Conservation (phyloP, 2,888 invertebrate genomes). For the Drosophila anceps region DNA sequence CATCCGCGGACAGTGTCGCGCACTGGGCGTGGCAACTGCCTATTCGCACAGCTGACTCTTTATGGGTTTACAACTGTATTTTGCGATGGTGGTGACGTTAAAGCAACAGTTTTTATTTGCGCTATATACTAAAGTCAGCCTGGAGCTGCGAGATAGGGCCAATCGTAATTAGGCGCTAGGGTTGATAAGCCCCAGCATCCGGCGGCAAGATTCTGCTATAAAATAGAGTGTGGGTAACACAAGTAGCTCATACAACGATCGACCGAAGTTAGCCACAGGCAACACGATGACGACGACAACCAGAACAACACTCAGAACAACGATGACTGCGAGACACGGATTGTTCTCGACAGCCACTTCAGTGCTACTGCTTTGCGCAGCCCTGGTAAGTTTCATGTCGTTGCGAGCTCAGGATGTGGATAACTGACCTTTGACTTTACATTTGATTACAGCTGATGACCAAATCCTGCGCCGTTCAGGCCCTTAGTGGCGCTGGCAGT, state of each 20-base stretch:
- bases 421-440: slow-evolving; percentile 27
- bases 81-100: slow-evolving; percentile 57
- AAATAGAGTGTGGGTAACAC: slow-evolving; percentile 42
- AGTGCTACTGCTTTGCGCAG: slow-evolving; percentile 57
- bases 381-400: slow-evolving; percentile 58
- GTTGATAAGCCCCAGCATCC: slow-evolving; percentile 73
- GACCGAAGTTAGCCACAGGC: slow-evolving; percentile 78
- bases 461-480: slow-evolving; percentile 63
- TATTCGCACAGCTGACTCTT: slow-evolving; percentile 49
- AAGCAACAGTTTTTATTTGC: slow-evolving; percentile 56
- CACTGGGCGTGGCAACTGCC: slow-evolving; percentile 31
- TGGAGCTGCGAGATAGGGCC: slow-evolving; percentile 44
- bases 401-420: slow-evolving; percentile 17
- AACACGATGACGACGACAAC: slow-evolving; percentile 64
- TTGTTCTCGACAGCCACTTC: slow-evolving; percentile 49
- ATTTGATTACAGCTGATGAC: slow-evolving; percentile 61
- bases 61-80: slow-evolving; percentile 74
- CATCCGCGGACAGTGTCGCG: slow-evolving; percentile 51
- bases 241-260: slow-evolving; percentile 74
- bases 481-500: slow-evolving; percentile 50
- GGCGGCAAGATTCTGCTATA: slow-evolving; percentile 54
- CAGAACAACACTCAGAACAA: slow-evolving; percentile 30
- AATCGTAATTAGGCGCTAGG: slow-evolving; percentile 35
- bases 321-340: slow-evolving; percentile 47
- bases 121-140: slow-evolving; percentile 46